A percentile compares a stretch with the other conserved stretches of the same genome.
Conservation (phyloP, 2,888 invertebrate genomes). For the Drosophila nr. medialis region DNA sequence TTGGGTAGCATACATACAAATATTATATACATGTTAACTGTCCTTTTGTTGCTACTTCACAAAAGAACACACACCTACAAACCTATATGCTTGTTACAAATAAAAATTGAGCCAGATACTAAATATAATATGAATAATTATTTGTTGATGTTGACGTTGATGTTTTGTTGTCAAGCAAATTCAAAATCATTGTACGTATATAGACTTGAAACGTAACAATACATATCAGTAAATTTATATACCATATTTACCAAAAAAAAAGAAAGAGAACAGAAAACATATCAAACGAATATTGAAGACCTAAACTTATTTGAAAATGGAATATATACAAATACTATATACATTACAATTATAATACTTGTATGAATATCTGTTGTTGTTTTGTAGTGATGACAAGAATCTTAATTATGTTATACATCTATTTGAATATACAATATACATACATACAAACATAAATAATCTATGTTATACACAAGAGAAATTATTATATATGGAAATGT, state of each 20-base stretch:
- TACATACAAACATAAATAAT: slow-evolving; percentile 33
- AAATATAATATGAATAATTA: slow-evolving; percentile 29
- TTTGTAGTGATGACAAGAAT: slow-evolving; percentile 34
- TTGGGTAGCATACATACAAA: slow-evolving; percentile 3
- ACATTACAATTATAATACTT: slow-evolving; percentile 42
- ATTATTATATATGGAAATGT: slow-evolving; percentile 57
- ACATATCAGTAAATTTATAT: slow-evolving; percentile 78
- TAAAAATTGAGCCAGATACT: slow-evolving; percentile 16
- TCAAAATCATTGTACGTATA: slow-evolving; percentile 64
- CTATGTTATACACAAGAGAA: slow-evolving; percentile 49
- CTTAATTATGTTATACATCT: slow-evolving; percentile 41
- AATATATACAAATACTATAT: slow-evolving; percentile 17
- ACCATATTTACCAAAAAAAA: slow-evolving; percentile 30
- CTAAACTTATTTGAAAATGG: slow-evolving; percentile 15
- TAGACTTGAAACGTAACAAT: slow-evolving; percentile 82
- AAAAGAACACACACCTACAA: slow-evolving; percentile 2
- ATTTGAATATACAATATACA: slow-evolving; percentile 41
- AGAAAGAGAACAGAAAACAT: slow-evolving; percentile 10
- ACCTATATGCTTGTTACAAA: slow-evolving; percentile 41
- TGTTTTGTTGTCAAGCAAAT: slow-evolving; percentile 29
- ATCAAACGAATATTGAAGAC: slow-evolving; percentile 35
- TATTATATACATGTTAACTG: slow-evolving; percentile 52
- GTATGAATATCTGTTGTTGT: slow-evolving; percentile 36
- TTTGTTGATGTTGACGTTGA: slow-evolving; percentile 38
- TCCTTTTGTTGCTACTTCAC: slow-evolving; percentile 61